A percentile compares a stretch with the other conserved stretches of the same genome.
Evolutionary conservation across 1,140 invertebrate species (phyloP).

Genomic region (Halyomorpha halys): DNA sequence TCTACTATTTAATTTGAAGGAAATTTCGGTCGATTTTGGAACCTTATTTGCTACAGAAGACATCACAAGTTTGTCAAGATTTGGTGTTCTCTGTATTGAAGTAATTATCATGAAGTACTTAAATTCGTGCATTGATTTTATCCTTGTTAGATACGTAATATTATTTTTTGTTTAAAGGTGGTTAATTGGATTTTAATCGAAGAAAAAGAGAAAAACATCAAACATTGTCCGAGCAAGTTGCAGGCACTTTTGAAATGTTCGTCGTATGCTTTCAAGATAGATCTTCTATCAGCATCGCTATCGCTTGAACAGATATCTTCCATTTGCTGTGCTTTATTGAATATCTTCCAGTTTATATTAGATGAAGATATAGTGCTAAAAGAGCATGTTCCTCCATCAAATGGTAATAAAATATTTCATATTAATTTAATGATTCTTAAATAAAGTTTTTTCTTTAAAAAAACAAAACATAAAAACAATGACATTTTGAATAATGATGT

Average conservation of each 20-base stretch:
- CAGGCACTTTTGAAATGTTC: slow-evolving; percentile 24
- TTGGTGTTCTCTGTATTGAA: slow-evolving; percentile 51
- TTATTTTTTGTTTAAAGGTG: slow-evolving; percentile 19
- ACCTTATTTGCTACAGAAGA: slow-evolving; percentile 35
- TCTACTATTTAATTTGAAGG: background rate
- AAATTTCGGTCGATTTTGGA: background rate
- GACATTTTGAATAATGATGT: too few relatives aligned
- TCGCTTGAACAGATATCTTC: slow-evolving; percentile 22
- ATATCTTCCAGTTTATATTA: slow-evolving; percentile 16
- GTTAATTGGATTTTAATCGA: slow-evolving; percentile 3
- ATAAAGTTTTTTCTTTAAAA: too few relatives aligned
- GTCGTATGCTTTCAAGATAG: slow-evolving; percentile 11
- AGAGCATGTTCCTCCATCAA: background rate
- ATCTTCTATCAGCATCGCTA: slow-evolving; percentile 14
- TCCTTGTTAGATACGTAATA: background rate
- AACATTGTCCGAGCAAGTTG: slow-evolving; percentile 20
- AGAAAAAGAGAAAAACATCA: background rate
- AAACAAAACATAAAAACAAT: too few relatives aligned
- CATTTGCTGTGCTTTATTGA: slow-evolving; percentile 17
- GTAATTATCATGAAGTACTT: slow-evolving; percentile 31
- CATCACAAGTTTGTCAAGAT: slow-evolving; percentile 45
- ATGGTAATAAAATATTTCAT: slow-evolving; percentile 19
- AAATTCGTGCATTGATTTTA: slow-evolving; percentile 19
- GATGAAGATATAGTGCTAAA: slow-evolving; percentile 23
- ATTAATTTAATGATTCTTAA: too few relatives aligned